Conservation (phyloP, 2,797 vertebrate species). For the Lithobates sylvaticus region DNA sequence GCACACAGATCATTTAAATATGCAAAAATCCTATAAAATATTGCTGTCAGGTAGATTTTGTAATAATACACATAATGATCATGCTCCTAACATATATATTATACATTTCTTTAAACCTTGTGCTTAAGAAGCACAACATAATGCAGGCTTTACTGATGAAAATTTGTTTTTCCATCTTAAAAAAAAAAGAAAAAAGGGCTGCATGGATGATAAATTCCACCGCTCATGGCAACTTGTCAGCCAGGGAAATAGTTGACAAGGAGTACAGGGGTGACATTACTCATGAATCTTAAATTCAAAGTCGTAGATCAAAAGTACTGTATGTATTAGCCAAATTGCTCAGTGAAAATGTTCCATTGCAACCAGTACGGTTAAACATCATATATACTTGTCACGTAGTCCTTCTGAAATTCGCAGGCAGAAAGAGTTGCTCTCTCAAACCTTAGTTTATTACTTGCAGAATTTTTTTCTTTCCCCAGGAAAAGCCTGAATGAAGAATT, state of each 20-base stretch:
- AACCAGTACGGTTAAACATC: not conserved
- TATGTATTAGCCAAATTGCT: slow-evolving; percentile 40
- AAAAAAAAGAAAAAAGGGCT: not conserved
- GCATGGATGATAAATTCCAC: slow-evolving; percentile 8
- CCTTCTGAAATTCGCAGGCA: not conserved
- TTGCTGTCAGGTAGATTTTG: not conserved
- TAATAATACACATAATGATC: not conserved
- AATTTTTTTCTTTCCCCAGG: not conserved
- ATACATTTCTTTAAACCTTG: not conserved
- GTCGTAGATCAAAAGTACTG: slow-evolving; percentile 32
- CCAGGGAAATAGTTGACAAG: slow-evolving; percentile 18
- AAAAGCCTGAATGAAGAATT: not conserved
- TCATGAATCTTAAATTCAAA: slow-evolving; percentile 38
- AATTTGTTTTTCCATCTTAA: slow-evolving; percentile 1
- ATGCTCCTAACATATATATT: not conserved
- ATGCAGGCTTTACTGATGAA: not conserved
- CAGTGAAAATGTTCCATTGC: not conserved
- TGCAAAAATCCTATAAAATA: not conserved
- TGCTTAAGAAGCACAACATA: not conserved
- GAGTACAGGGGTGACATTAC: slow-evolving; percentile 17
- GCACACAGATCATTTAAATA: not conserved
- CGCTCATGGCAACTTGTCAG: slow-evolving; percentile 34
- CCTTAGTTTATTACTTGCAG: not conserved
- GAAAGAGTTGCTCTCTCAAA: not conserved
- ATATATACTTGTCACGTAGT: not conserved